Evolutionary conservation across 2,888 invertebrate species (phyloP).

Genomic region (Platerodrilus igneus): DNA sequence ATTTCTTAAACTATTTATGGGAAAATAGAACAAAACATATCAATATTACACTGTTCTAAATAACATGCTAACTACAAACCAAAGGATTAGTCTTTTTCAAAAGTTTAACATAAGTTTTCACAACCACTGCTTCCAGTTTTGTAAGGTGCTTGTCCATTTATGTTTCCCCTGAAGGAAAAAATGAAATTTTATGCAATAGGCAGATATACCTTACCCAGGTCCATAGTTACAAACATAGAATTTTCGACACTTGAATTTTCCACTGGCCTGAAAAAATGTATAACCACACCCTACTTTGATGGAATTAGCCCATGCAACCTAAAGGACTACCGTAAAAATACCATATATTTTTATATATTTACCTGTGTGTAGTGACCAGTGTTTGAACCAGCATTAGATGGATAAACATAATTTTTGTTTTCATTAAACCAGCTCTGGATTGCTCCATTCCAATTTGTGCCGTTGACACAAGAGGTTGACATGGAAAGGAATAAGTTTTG

Average conservation of each 20-base stretch:
- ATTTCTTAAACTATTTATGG: no score
- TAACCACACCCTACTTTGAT: conserved; percentile 78
- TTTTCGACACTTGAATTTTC: conserved; percentile 60
- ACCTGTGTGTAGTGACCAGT: conserved; percentile 81
- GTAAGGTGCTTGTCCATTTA: conserved; percentile 1
- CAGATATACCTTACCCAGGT: conserved; percentile 55
- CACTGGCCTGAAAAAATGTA: conserved; percentile 62
- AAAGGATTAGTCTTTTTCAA: no score
- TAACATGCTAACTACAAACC: no score
- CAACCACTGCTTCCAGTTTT: conserved; percentile 2
- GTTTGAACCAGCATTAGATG: conserved; percentile 60
- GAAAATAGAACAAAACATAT: no score
- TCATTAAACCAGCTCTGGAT: conserved; percentile 75
- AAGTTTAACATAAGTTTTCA: conserved; percentile 7
- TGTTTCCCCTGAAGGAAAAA: conserved; percentile 9
- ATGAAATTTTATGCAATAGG: not conserved
- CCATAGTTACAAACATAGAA: conserved; percentile 82
- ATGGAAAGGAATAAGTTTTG: conserved; percentile 28
- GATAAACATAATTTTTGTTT: conserved; percentile 61
- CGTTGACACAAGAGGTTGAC: conserved; percentile 51
- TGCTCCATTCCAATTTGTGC: conserved; percentile 60
- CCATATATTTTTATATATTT: conserved; percentile 28
- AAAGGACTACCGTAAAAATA: no score
- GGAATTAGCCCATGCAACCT: conserved; percentile 82
- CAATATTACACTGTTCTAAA: no score